Percentiles rank a stretch among this genome's conserved stretches.
Evolutionary conservation across 1,140 invertebrate species (phyloP).

Genomic region (Belonocnema kinseyi): DNA sequence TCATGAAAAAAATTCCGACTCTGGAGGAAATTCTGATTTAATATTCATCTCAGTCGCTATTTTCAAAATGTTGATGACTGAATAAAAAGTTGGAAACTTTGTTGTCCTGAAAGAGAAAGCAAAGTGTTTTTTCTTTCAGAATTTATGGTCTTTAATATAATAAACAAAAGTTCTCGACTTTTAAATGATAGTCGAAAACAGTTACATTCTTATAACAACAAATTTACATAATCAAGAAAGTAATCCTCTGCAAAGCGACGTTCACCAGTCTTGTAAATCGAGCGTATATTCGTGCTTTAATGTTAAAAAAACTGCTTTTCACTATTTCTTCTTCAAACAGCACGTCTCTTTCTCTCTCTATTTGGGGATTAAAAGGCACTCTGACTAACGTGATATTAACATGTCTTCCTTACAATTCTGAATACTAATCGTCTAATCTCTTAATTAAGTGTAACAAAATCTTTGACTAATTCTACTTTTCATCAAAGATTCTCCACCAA

Average conservation of each 20-base stretch:
- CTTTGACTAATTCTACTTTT: neutral
- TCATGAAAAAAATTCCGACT: no score
- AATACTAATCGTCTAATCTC: constrained; percentile 6
- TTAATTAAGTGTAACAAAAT: constrained; percentile 25
- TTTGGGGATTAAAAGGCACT: neutral
- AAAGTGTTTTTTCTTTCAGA: constrained; percentile 15
- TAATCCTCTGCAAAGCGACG: constrained; percentile 4
- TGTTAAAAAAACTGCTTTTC: constrained; percentile 27
- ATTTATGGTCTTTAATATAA: neutral
- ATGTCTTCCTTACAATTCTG: constrained; percentile 8
- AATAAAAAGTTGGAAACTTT: neutral
- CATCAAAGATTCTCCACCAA: constrained; percentile 4
- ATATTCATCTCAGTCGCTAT: neutral
- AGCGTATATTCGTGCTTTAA: constrained; percentile 15
- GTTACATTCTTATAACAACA: constrained; percentile 2
- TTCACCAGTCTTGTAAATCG: neutral
- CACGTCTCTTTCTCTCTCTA: neutral
- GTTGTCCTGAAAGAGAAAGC: neutral
- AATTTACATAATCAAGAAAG: constrained; percentile 18
- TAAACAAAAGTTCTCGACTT: neutral
- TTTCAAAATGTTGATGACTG: neutral
- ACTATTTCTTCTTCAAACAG: constrained; percentile 10
- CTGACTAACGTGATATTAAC: constrained; percentile 13
- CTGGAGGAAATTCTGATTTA: neutral
- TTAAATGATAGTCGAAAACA: neutral